Evolutionary conservation across 1,140 invertebrate genomes (phyloP), one percentile per base, ranked within the genome.

Genomic region (Microplitis demolitor): DNA sequence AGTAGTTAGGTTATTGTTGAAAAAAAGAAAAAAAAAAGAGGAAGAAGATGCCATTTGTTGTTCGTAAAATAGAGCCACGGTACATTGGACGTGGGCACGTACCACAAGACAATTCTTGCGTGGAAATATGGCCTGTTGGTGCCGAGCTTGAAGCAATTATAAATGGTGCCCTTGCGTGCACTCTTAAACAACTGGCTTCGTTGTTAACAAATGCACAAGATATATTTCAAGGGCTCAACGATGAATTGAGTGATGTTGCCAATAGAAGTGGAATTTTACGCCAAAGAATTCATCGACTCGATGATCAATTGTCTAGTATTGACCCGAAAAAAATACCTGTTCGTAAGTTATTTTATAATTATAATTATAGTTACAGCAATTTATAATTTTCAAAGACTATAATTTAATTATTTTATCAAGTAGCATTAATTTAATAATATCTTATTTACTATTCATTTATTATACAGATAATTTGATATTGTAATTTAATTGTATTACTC

Each of bases 301-400:
- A 88, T 39, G 80, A 83, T 54, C 77, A 78, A 45, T 82, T 89
- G 39, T 63, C 74, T 13, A 78, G 74, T 51, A 78, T 89, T 62
- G 89, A 91, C 78, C 89, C 89, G 8, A 90, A 89, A 78, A 88
- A 88, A 74, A 87, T 90, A 58, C 82, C 87, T 82, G 89, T 91
- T 79, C 89, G 90, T 91, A 82, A 90, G 90, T 90, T 79, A 31
- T 24, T 54, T 60, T 60, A 50, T 51, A 14, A 8, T 35, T 54
- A 4, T 58, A 39, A 31, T n/a, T n/a, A 24, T 24, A 24, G 24
- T 24, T 24, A 24, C 24, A 24, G 2, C 24, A 24, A 0, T 24
- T 24, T 1, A 24, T 24, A 24, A 24, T 24, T 24, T 24, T 24
- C 24, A 24, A 24, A 24, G 24, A 24, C 24, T 24, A 24, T 1